phyloP scores from a whole-genome alignment of 2,888 invertebrate species.

The Thymelicus sylvestris region DNA sequence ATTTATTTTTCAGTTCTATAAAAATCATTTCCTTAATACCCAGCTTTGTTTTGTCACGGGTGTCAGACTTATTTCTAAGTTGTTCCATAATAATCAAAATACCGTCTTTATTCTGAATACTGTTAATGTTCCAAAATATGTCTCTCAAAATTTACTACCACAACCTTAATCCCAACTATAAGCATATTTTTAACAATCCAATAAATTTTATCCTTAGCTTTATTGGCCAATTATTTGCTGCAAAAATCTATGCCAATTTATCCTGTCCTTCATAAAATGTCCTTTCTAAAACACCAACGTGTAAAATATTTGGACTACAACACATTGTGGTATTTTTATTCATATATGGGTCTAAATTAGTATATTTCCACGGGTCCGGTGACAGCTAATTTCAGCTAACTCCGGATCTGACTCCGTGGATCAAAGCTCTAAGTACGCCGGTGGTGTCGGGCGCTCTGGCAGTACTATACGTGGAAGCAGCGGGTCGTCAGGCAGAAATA shows the following conservation, averaged over 20 bases:
- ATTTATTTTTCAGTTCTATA: slow-evolving; percentile 45
- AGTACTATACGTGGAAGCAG: slow-evolving; percentile 78
- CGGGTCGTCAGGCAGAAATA: slow-evolving; percentile 85
- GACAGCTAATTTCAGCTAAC: slow-evolving; percentile 62
- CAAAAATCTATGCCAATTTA: slow-evolving; percentile 25
- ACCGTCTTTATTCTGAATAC: slow-evolving; percentile 71
- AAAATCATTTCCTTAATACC: slow-evolving; percentile 45
- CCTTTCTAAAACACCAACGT: slow-evolving; percentile 54
- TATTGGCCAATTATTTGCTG: slow-evolving; percentile 31
- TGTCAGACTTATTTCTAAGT: slow-evolving; percentile 67
- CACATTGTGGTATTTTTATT: slow-evolving; percentile 41
- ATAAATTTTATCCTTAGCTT: slow-evolving; percentile 52
- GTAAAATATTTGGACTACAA: slow-evolving; percentile 48
- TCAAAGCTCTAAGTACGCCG: slow-evolving; percentile 81
- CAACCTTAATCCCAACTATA: slow-evolving; percentile 79
- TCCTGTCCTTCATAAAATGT: slow-evolving; percentile 34
- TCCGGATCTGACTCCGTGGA: slow-evolving; percentile 81
- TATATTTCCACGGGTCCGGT: slow-evolving; percentile 60
- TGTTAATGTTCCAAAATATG: slow-evolving; percentile 80
- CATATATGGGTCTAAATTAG: slow-evolving; percentile 55
- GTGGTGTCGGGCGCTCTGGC: slow-evolving; percentile 85
- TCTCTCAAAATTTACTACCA: slow-evolving; percentile 80
- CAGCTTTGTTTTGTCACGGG: slow-evolving; percentile 51
- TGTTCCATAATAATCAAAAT: slow-evolving; percentile 73
- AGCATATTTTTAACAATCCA: slow-evolving; percentile 77